Evolutionary conservation across 2,797 vertebrate species (phyloP).

Genomic region (Tangara arthus): DNA sequence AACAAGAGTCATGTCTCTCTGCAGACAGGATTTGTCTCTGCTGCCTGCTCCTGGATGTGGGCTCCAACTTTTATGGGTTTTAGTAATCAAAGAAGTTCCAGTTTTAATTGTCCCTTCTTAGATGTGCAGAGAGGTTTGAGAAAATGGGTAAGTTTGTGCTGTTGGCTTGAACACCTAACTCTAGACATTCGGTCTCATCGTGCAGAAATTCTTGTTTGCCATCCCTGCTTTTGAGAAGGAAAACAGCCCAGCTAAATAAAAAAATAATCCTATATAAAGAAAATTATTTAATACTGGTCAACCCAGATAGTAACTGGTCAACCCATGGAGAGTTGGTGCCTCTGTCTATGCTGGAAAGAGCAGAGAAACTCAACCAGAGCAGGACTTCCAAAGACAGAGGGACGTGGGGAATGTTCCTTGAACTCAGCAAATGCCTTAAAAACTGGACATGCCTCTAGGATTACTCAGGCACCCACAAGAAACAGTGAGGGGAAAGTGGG

Average conservation of each 20-base stretch:
- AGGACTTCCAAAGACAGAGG: not conserved
- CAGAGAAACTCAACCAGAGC: not conserved
- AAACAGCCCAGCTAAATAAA: not conserved
- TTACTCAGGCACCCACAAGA: constrained; percentile 57
- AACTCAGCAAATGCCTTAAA: constrained; percentile 60
- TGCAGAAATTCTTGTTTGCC: not conserved
- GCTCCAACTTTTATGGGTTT: not conserved
- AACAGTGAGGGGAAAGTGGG: constrained; percentile 28
- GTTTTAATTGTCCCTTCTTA: not conserved
- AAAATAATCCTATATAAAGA: not conserved
- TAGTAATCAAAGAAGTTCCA: not conserved
- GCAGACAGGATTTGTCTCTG: not conserved
- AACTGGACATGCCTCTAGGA: not conserved
- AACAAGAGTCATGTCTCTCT: not conserved
- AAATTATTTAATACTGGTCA: not conserved
- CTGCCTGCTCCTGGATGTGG: not conserved
- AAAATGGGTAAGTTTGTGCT: not conserved
- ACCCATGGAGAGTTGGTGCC: not conserved
- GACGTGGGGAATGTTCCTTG: not conserved
- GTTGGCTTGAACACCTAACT: not conserved
- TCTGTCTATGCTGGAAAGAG: not conserved
- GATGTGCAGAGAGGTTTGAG: not conserved
- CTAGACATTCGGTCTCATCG: not conserved
- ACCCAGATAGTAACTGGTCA: not conserved
- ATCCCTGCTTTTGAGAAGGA: not conserved